phyloP scores from a whole-genome alignment of 2,113 vertebrate species.

The Oostethus manadensis region DNA sequence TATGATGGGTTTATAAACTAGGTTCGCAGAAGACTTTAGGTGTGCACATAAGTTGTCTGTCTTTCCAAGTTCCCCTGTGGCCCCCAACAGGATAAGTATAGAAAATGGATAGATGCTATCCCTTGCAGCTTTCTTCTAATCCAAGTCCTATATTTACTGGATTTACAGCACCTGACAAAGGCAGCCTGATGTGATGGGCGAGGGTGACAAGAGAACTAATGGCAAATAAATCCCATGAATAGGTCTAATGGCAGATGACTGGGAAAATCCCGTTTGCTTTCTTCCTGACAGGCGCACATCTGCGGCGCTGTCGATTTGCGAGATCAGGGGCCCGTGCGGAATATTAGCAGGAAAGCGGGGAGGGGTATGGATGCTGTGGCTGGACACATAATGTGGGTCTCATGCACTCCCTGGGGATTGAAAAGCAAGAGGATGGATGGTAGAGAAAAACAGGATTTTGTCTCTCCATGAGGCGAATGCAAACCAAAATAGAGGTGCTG shows the following conservation, averaged over 20 bases:
- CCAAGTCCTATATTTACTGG: constrained; percentile 30
- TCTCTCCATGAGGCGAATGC: constrained; percentile 45
- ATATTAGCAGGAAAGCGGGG: constrained; percentile 51
- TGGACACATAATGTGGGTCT: constrained; percentile 25
- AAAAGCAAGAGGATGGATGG: constrained; percentile 50
- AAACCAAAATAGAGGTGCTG: constrained; percentile 64
- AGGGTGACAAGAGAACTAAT: constrained; percentile 18
- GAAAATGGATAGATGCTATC: not conserved
- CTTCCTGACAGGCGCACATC: constrained; percentile 24
- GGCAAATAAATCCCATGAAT: constrained; percentile 22
- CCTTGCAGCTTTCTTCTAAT: not conserved
- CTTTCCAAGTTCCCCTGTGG: too few species aligned
- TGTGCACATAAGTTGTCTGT: too few species aligned
- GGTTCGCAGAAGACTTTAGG: too few species aligned
- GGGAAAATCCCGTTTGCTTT: constrained; percentile 46
- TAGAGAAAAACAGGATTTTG: constrained; percentile 65
- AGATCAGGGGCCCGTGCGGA: constrained; percentile 21
- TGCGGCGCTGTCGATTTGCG: constrained; percentile 39
- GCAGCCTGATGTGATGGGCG: not conserved
- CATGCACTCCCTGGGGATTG: constrained; percentile 46
- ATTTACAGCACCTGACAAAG: constrained; percentile 23
- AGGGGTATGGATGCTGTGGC: constrained; percentile 30
- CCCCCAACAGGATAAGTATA: not conserved
- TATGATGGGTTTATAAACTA: too few species aligned
- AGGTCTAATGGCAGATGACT: constrained; percentile 27